Evolutionary conservation across 2,888 invertebrate species (phyloP).

Genomic region (Linyphia triangularis): DNA sequence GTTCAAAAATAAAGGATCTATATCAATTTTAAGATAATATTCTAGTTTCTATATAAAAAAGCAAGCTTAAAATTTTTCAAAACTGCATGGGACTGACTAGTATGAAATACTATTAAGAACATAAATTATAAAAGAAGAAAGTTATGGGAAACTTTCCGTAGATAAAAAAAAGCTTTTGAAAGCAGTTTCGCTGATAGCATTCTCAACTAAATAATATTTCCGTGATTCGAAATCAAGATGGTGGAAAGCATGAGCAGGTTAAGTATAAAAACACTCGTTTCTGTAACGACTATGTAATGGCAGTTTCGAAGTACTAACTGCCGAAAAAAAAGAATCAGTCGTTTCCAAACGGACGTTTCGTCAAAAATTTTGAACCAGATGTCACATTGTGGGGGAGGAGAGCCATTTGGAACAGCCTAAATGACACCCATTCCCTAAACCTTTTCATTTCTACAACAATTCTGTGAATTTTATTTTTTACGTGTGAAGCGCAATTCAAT

Average conservation of each 20-base stretch:
- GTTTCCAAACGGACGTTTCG: conserved; percentile 26
- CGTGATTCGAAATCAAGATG: not conserved
- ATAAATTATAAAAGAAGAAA: not conserved
- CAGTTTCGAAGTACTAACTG: conserved; percentile 18
- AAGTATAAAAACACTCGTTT: conserved; percentile 1
- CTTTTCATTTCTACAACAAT: conserved; percentile 43
- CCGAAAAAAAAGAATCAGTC: not conserved
- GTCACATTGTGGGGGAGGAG: conserved; percentile 26
- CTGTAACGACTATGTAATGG: conserved; percentile 47
- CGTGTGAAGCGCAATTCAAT: conserved; percentile 16
- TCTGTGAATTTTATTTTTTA: conserved; percentile 43
- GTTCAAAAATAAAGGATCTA: no score
- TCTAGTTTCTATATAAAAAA: no score
- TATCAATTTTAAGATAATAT: no score
- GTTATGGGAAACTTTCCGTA: not conserved
- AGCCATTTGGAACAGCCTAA: conserved; percentile 29
- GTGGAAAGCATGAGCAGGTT: not conserved
- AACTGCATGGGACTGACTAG: no score
- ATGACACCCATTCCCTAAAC: conserved; percentile 57
- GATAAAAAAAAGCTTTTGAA: not conserved
- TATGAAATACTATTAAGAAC: not conserved
- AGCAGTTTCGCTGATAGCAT: not conserved
- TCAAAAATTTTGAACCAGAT: conserved; percentile 61
- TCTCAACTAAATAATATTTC: not conserved
- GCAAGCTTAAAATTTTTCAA: no score